Evolutionary conservation across 2,797 vertebrate genomes (phyloP), one percentile per base, ranked within the genome.

Genomic region (Sebastes kiyomatsui): DNA sequence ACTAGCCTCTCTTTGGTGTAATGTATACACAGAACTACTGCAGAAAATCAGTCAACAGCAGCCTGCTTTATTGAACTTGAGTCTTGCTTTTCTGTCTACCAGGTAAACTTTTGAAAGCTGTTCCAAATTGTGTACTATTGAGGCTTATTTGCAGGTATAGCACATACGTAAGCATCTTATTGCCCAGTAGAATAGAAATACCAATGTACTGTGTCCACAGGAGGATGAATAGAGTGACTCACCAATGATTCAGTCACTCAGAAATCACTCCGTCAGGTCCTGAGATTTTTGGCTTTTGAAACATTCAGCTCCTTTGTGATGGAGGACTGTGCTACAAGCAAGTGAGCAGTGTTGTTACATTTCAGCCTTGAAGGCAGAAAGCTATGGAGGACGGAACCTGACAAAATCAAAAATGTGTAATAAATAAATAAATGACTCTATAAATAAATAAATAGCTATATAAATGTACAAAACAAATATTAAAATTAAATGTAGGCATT

Each of bases 211-310:
- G 27, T 20, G 67, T 42, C 35, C 2, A 5, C 61, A 60, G 46
- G 59, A 62, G 46, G 42, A n/a, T 56, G 27, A 58, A 74, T n/a
- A n/a, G 25, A 46, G 60, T 79, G 70, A 72, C 62, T 80, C 67
- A 68, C 65, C 52, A 79, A 9, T 75, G 65, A 76, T 46, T 61
- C 62, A 61, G 23, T 60, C 22, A 73, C 22, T 76, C 68, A 75
- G n/a, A 58, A 27, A 80, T 75, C 32, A 30, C 22, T 67, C 16
- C 0, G 0, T 32, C 28, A 38, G 32, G 30, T 64, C 4, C 16
- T 64, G 20, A 4, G 18, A 69, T 25, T 66, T 75, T 59, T 14
- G 55, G 22, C 60, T 73, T 72, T 65, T 4, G 25, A 58, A 67
- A 52, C 59, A 46, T 46, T 64, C 22, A 30, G 28, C 22, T 59